Percentiles rank a stretch among this genome's conserved stretches.
phyloP scores from a whole-genome alignment of 2,888 invertebrate genomes.

The Maniola hyperantus region DNA sequence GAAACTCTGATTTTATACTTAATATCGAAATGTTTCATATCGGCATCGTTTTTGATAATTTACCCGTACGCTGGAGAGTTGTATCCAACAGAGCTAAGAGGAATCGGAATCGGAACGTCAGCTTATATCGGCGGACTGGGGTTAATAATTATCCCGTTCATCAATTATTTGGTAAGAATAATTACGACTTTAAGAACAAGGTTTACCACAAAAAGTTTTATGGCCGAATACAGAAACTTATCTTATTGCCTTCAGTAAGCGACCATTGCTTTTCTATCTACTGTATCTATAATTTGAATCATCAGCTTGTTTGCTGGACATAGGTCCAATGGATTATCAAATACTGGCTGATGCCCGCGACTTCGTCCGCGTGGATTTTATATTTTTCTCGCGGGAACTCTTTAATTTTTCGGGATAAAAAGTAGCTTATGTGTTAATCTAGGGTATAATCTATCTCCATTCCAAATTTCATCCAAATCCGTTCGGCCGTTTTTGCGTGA shows the following conservation, averaged over 20 bases:
- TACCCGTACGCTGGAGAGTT: slow-evolving; percentile 96
- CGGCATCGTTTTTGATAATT: slow-evolving; percentile 94
- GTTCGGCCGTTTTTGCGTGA: too few relatives aligned
- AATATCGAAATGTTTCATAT: slow-evolving; percentile 93
- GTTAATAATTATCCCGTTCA: slow-evolving; percentile 93
- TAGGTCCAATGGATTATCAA: background rate
- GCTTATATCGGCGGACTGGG: slow-evolving; percentile 95
- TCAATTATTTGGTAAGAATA: slow-evolving; percentile 92
- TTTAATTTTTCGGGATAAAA: too few relatives aligned
- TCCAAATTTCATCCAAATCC: too few relatives aligned
- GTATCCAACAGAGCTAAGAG: slow-evolving; percentile 94
- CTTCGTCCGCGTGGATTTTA: too few relatives aligned
- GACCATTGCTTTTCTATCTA: too few relatives aligned
- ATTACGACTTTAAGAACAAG: background rate
- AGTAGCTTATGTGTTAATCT: too few relatives aligned
- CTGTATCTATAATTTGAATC: too few relatives aligned
- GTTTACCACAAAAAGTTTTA: background rate
- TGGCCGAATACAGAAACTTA: too few relatives aligned
- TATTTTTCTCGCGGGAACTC: too few relatives aligned
- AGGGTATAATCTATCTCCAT: too few relatives aligned
- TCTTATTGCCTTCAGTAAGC: too few relatives aligned
- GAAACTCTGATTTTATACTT: slow-evolving; percentile 89
- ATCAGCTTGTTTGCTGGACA: background rate
- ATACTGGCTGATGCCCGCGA: too few relatives aligned
- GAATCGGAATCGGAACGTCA: slow-evolving; percentile 94